Conservation (phyloP, 2,888 invertebrate genomes). For the Eupeodes luniger region DNA sequence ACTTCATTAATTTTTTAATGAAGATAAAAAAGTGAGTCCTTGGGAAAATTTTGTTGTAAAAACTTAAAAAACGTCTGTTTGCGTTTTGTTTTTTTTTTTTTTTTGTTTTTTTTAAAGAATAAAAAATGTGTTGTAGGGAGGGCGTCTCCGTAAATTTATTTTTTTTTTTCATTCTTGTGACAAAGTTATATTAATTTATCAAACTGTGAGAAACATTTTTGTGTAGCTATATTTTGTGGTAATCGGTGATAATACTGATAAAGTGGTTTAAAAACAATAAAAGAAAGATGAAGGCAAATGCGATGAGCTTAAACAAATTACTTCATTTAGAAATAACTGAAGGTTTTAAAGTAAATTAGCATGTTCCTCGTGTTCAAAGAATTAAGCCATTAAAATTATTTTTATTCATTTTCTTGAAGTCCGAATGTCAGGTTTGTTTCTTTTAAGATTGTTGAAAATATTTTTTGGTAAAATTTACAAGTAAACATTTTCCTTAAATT, state of each 20-base stretch:
- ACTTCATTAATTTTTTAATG: slow-evolving; percentile 54
- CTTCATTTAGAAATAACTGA: no score
- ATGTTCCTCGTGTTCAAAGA: no score
- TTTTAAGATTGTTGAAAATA: no score
- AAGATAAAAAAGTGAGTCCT: slow-evolving; percentile 41
- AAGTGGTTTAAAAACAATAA: not conserved
- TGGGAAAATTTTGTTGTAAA: slow-evolving; percentile 34
- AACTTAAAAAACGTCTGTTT: slow-evolving; percentile 29
- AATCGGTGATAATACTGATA: not conserved
- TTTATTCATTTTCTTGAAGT: no score
- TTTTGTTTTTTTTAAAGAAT: not conserved
- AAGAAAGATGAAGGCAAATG: no score
- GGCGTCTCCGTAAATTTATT: slow-evolving; percentile 28
- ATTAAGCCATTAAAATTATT: no score
- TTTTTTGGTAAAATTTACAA: no score
- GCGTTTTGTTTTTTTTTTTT: slow-evolving; percentile 1
- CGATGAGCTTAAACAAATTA: no score
- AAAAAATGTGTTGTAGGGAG: not conserved
- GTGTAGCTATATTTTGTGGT: not conserved
- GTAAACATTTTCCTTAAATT: no score
- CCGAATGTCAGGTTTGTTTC: no score
- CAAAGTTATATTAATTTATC: slow-evolving; percentile 18
- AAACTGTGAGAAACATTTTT: not conserved
- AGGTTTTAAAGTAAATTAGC: no score
- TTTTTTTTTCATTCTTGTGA: not conserved